Conservation (phyloP, 1,140 invertebrate genomes). For the Drosophila kanapiae region DNA sequence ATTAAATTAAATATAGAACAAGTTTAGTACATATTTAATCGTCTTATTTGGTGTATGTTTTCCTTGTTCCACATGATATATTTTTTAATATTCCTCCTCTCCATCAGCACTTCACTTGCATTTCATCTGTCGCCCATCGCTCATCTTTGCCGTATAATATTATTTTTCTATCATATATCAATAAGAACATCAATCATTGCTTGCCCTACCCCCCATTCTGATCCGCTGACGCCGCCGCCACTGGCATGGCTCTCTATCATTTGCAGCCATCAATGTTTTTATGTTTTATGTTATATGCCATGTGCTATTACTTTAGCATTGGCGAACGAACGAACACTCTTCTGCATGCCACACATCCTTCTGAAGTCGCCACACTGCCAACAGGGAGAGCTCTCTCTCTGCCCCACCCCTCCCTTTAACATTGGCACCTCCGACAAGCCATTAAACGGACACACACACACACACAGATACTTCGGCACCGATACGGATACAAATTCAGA, state of each 20-base stretch:
- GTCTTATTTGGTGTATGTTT: too few species aligned
- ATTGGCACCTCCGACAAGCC: constrained; percentile 38
- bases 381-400: too few species aligned
- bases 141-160: constrained; percentile 28
- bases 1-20: not conserved
- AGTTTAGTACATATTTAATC: not conserved
- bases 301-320: constrained; percentile 82
- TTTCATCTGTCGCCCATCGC: constrained; percentile 22
- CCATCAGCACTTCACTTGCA: constrained; percentile 27
- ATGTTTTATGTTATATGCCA: constrained; percentile 62
- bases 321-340: constrained; percentile 60
- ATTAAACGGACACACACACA: constrained; percentile 44
- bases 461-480: constrained; percentile 29
- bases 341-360: constrained; percentile 38
- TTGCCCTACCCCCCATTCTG: not conserved
- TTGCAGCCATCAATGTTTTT: constrained; percentile 78
- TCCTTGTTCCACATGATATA: not conserved
- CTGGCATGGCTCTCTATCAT: constrained; percentile 59
- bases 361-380: not conserved
- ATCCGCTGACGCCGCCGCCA: constrained; percentile 9
- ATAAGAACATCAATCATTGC: constrained; percentile 46
- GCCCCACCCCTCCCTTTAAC: not conserved
- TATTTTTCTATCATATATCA: constrained; percentile 48
- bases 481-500: constrained; percentile 38
- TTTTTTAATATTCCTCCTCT: not conserved